Conservation (phyloP, 2,113 vertebrate species). For the Lophochroa leadbeateri region DNA sequence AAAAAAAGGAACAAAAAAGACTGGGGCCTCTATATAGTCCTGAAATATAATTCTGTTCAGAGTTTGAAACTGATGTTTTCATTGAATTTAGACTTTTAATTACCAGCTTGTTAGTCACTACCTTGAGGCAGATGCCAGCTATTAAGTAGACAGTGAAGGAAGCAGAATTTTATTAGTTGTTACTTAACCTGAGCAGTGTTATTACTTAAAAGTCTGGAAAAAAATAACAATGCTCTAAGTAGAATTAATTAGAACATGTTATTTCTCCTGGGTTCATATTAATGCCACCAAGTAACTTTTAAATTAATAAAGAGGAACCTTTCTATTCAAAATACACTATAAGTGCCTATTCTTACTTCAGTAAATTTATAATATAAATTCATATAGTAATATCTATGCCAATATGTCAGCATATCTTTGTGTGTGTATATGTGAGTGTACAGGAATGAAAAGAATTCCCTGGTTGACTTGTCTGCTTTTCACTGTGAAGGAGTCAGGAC, state of each 20-base stretch:
- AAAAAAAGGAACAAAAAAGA: not conserved
- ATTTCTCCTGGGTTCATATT: slow-evolving; percentile 23
- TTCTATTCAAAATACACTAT: not conserved
- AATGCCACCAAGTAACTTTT: not conserved
- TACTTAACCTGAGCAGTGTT: slow-evolving; percentile 50
- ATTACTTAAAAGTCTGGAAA: slow-evolving; percentile 1
- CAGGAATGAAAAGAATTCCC: not conserved
- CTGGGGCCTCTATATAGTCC: fast-evolving
- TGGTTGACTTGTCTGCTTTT: not conserved
- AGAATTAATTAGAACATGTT: slow-evolving; percentile 41
- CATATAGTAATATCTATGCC: not conserved
- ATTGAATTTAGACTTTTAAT: not conserved
- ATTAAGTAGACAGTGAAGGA: slow-evolving; percentile 28
- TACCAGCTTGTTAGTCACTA: not conserved
- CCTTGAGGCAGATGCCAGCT: not conserved
- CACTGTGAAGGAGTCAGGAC: not conserved
- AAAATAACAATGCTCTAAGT: slow-evolving; percentile 5
- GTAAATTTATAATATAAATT: not conserved
- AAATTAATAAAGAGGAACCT: not conserved
- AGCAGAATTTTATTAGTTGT: slow-evolving; percentile 5
- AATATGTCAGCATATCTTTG: not conserved
- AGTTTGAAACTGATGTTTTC: not conserved
- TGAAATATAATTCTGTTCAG: not conserved
- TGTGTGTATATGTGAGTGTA: not conserved
- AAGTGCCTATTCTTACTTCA: not conserved